A percentile compares a stretch with the other conserved stretches of the same genome.
phyloP scores from a whole-genome alignment of 2,113 vertebrate genomes.

The Amphiprion percula region DNA sequence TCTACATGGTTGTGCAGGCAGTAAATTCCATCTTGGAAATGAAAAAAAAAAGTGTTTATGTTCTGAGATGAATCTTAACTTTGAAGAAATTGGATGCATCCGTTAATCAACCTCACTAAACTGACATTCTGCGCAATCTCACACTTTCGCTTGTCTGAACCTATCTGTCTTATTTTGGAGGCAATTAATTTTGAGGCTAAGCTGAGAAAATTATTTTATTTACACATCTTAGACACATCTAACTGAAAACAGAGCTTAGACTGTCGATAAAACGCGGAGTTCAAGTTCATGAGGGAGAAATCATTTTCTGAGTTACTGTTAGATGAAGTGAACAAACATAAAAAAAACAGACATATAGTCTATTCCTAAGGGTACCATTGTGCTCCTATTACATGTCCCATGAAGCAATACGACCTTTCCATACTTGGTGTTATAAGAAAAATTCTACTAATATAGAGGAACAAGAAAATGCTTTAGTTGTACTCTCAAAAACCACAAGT shows the following conservation, averaged over 20 bases:
- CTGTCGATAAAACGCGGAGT: constrained; percentile 8
- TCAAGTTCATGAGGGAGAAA: constrained; percentile 18
- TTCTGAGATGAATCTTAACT: constrained; percentile 45
- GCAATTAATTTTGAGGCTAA: constrained; percentile 43
- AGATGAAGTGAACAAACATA: constrained; percentile 3
- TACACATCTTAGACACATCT: constrained; percentile 29
- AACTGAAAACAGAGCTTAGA: constrained; percentile 14
- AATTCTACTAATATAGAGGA: background rate
- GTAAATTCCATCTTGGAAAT: constrained; percentile 43
- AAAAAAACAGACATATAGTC: background rate
- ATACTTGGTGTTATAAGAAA: background rate
- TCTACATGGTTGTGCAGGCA: constrained; percentile 42
- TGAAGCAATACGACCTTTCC: background rate
- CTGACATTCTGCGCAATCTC: constrained; percentile 31
- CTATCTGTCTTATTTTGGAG: constrained; percentile 45
- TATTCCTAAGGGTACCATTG: background rate
- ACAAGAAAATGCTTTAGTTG: background rate
- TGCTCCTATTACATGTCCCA: background rate
- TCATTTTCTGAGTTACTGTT: background rate
- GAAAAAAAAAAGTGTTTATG: constrained; percentile 23
- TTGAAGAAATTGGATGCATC: constrained; percentile 49
- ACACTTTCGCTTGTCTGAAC: constrained; percentile 47
- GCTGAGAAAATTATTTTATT: constrained; percentile 56
- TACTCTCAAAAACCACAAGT: background rate
- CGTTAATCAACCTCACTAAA: constrained; percentile 42